phyloP scores from a whole-genome alignment of 2,113 vertebrate genomes.

The Salvelinus sp. region DNA sequence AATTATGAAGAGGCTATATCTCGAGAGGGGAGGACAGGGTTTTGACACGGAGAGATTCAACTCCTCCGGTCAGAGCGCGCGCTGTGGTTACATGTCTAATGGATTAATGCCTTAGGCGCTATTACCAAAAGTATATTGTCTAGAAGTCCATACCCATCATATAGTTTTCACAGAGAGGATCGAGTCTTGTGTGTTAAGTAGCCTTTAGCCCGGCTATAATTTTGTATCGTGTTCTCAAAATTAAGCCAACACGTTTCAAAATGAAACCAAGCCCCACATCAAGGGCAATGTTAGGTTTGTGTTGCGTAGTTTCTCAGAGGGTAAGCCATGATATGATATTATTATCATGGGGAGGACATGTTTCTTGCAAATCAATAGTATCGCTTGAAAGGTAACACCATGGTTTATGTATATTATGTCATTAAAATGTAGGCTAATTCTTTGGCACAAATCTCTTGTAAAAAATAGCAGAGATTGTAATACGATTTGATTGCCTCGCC shows the following conservation, averaged over 20 bases:
- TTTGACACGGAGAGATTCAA: conserved; percentile 61
- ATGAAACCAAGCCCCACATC: conserved; percentile 28
- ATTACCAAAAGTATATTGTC: background rate
- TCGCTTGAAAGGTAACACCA: too few species aligned
- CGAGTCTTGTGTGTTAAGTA: too few species aligned
- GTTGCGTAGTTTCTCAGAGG: background rate
- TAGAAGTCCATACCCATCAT: background rate
- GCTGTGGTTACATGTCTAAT: conserved; percentile 38
- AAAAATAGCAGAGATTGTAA: too few species aligned
- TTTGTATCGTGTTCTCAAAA: background rate
- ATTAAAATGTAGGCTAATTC: too few species aligned
- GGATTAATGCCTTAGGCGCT: background rate
- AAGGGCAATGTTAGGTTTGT: conserved; percentile 8
- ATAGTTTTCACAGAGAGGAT: background rate
- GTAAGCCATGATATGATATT: background rate
- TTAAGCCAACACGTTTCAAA: conserved; percentile 1
- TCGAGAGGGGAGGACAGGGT: conserved; percentile 59
- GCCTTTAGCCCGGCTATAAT: too few species aligned
- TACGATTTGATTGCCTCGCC: too few species aligned
- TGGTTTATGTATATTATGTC: too few species aligned
- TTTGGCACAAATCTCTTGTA: too few species aligned
- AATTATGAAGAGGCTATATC: conserved; percentile 58
- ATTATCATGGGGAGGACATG: background rate
- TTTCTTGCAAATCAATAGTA: background rate
- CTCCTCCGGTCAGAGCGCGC: conserved; percentile 52